These are phyloP conservation scores for Addax nasomaculatus DNA, from an alignment of 2,113 vertebrate species.

Conservation along the genomic window DNA sequence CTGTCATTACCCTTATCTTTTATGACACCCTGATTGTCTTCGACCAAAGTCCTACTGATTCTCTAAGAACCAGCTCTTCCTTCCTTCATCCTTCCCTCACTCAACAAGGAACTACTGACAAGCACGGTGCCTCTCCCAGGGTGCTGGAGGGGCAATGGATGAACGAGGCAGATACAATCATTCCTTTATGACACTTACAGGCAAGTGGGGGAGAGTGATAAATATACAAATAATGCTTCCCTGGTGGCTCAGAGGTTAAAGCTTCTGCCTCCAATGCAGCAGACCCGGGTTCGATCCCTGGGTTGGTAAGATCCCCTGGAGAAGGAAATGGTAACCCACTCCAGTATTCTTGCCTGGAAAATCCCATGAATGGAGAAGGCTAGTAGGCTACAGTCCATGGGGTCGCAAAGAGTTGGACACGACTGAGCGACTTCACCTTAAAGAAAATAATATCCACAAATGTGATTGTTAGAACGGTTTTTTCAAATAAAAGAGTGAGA, in stretches of 20 bases:
- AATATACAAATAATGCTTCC: neutral
- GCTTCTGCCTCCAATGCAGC: no score
- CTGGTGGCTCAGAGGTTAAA: no score
- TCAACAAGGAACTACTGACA: neutral
- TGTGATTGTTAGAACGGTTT: neutral
- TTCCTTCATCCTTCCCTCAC: neutral
- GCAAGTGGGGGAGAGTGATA: neutral
- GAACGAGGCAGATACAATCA: neutral
- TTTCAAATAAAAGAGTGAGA: neutral
- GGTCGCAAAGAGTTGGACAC: no score
- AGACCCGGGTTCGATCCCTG: no score
- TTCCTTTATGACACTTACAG: neutral
- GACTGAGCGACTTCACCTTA: neutral
- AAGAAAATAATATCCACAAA: neutral
- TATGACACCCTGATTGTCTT: neutral
- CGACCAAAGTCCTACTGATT: neutral
- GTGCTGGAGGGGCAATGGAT: no score
- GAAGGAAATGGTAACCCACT: no score
- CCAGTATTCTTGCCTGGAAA: no score
- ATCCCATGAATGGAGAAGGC: no score
- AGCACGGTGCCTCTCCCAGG: neutral
- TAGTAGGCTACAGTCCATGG: no score
- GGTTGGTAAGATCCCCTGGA: no score
- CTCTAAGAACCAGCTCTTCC: neutral
- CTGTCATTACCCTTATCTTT: neutral